Evolutionary conservation across 2,888 invertebrate species (phyloP), one percentile per base, ranked within the genome.

Genomic region (Agriotes lineatus): DNA sequence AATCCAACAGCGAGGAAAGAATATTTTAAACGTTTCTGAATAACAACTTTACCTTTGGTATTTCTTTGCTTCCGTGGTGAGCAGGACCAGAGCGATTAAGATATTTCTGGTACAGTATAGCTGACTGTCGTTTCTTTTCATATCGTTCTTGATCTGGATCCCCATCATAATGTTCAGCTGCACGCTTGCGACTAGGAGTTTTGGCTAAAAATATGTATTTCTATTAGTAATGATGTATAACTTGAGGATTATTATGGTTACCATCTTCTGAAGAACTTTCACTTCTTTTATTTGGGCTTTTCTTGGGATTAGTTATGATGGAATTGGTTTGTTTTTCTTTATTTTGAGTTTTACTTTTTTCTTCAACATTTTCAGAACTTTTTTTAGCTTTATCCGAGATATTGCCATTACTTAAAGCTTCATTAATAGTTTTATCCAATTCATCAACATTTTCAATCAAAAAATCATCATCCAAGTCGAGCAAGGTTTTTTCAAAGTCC

Each of bases 41-140:
- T n/a, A n/a, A n/a, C n/a, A n/a, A n/a, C n/a, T n/a, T n/a, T n/a
- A 93, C 94, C 87, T 93, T 89, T 1, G 96, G 96, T 64, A 95
- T 88, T 81, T 92, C 90, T 81, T 96, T 96, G 4, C 90, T 85
- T 4, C 96, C 96, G 18, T 92, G 91, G 85, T 95, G 89, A 76
- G 90, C 89, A 0, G 96, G 96, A 10, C 93, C 93, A 63, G 91
- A 89, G 76, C 94, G 88, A 74, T 93, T 89, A 70, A 94, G 86
- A 81, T 91, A 96, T 74, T 90, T 90, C 72, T 92, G 89, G 82
- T 95, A 96, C 18, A 91, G 83, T 37, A 87, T 87, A 0, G 89
- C 88, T 0, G 89, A 87, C 73, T 90, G 86, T 64, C 89, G 88
- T 79, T 87, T 91, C 48, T 90, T 90, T 77, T 93, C 91, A 79